Percentiles rank a stretch among this genome's conserved stretches.
phyloP scores from a whole-genome alignment of 2,888 invertebrate species.

The Osmoderma eremita region DNA sequence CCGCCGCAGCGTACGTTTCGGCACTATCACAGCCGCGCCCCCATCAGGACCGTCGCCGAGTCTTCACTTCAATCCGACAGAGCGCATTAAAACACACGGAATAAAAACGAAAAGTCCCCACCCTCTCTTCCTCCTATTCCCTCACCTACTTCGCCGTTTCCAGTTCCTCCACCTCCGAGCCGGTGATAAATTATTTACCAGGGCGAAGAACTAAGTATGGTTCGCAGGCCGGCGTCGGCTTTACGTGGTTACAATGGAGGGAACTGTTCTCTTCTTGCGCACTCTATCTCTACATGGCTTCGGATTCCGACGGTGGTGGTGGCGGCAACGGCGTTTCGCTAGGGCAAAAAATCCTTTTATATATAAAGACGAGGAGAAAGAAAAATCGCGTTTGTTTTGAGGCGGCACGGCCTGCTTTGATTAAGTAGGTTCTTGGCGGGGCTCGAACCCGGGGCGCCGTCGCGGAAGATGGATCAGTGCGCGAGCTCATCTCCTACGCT shows the following conservation, averaged over 20 bases:
- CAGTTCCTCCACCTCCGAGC: constrained; percentile 6
- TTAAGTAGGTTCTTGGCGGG: constrained; percentile 60
- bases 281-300: constrained; percentile 48
- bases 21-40: neutral
- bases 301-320: constrained; percentile 9
- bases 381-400: constrained; percentile 63
- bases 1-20: constrained; percentile 38
- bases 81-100: constrained; percentile 48
- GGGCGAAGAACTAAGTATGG: constrained; percentile 51
- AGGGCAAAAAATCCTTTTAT: constrained; percentile 55
- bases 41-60: constrained; percentile 36
- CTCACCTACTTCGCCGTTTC: too few relatives aligned
- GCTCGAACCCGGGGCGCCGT: constrained; percentile 57
- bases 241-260: constrained; percentile 49
- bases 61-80: constrained; percentile 50
- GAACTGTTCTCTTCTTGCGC: constrained; percentile 36
- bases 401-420: constrained; percentile 60
- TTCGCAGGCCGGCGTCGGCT: constrained; percentile 50
- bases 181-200: constrained; percentile 51
- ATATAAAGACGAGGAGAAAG: constrained; percentile 53
- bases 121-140: neutral
- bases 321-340: constrained; percentile 2
- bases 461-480: constrained; percentile 56
- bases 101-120: constrained; percentile 43
- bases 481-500: constrained; percentile 57